Conservation (phyloP, 2,888 invertebrate genomes). For the Diadegma fenestrale region DNA sequence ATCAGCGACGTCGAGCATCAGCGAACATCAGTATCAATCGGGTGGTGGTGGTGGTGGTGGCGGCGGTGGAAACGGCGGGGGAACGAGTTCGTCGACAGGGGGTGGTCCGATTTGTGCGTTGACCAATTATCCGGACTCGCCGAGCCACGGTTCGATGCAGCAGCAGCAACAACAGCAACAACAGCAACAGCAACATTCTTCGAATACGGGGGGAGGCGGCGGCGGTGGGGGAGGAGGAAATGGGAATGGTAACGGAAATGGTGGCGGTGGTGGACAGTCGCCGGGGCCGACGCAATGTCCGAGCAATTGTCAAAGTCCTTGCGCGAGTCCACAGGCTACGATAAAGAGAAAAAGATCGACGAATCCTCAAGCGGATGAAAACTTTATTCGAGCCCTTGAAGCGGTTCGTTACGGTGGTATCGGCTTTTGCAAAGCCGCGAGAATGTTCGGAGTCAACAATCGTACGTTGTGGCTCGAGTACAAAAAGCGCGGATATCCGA, state of each 20-base stretch:
- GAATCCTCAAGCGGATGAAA: conserved; percentile 93
- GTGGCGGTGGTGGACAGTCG: conserved; percentile 80
- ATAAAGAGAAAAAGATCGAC: conserved; percentile 90
- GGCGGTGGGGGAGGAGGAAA: conserved; percentile 79
- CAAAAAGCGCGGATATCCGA: conserved; percentile 93
- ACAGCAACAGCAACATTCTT: conserved; percentile 72
- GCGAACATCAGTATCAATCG: conserved; percentile 86
- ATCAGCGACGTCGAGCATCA: conserved; percentile 86
- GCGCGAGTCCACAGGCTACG: conserved; percentile 84
- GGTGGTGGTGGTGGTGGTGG: conserved; percentile 73
- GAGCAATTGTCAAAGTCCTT: conserved; percentile 83
- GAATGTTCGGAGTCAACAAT: conserved; percentile 94
- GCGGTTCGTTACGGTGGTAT: conserved; percentile 94
- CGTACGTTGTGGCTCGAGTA: conserved; percentile 94
- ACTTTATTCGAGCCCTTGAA: conserved; percentile 92
- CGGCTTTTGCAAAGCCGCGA: conserved; percentile 94
- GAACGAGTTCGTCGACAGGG: conserved; percentile 85
- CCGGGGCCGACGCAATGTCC: conserved; percentile 81
- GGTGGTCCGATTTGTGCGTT: conserved; percentile 81
- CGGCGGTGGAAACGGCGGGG: background rate
- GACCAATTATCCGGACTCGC: conserved; percentile 80
- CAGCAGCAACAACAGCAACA: conserved; percentile 73
- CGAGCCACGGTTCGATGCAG: conserved; percentile 83
- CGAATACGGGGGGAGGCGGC: conserved; percentile 74
- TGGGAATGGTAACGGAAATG: conserved; percentile 38